phyloP scores from a whole-genome alignment of 2,113 vertebrate genomes.

The Neolamprologus sp. region DNA sequence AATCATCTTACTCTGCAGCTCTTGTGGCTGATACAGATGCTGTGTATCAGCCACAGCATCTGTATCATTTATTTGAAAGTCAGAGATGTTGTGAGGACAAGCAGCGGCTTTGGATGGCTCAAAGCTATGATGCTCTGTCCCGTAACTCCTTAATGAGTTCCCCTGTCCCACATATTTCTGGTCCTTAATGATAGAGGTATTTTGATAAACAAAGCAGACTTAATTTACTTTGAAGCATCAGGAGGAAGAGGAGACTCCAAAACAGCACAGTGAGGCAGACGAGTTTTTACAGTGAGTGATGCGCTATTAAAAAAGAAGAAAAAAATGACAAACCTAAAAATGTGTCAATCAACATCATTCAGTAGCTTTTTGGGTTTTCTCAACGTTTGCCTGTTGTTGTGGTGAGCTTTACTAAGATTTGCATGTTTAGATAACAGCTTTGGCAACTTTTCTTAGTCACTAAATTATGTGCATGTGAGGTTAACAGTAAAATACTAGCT shows the following conservation, averaged over 20 bases:
- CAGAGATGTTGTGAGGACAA: not conserved
- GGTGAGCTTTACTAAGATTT: not conserved
- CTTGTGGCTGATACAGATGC: not conserved
- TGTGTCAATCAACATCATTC: not conserved
- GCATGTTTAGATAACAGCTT: not conserved
- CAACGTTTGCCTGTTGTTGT: not conserved
- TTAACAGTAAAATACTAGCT: not conserved
- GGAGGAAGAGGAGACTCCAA: not conserved
- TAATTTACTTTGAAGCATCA: not conserved
- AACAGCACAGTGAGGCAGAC: not conserved
- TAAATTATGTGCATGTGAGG: not conserved
- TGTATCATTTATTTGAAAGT: not conserved
- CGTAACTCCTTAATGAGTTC: not conserved
- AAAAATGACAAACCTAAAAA: not conserved
- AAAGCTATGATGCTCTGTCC: not conserved
- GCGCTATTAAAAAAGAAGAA: not conserved
- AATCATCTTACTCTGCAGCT: not conserved
- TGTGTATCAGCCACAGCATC: not conserved
- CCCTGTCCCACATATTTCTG: not conserved
- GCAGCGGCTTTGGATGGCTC: accelerated
- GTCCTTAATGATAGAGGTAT: not conserved
- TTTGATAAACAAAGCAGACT: not conserved
- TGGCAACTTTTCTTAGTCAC: not conserved
- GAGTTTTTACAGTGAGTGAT: not conserved
- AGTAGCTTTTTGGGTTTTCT: not conserved